Base-by-base conservation (phyloP, 2,888 invertebrate species). In the Atrina japonica region DNA sequence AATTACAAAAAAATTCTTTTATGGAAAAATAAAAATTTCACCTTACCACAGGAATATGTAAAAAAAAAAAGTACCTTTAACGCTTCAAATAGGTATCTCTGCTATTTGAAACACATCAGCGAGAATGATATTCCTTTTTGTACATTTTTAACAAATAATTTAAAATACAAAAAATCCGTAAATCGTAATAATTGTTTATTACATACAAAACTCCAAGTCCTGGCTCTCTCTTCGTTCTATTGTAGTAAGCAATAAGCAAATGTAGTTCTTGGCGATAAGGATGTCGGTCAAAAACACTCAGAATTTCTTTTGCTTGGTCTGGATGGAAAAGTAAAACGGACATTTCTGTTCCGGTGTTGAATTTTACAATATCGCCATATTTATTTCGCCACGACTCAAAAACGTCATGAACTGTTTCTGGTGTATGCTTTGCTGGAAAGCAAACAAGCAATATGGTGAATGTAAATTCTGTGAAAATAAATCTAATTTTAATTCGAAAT, bases 251-350 rank as follows among this genome's bases (percentile, higher is more conserved):
- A 21, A 27, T 61, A 14, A 61, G 47, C 14, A 61, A 27, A 25
- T 61, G 29, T 35, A 61, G 30, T 35, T 47, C 49, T 7, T 25
- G 43, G 21, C 61, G 41, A 47, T 14, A 61, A 7, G 61, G 61
- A 9, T 50, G 49, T 23, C 23, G 25, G 16, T 29, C 50, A 3
- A 29, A 16, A 18, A 27, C 16, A 11, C 27, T 61, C 3, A 66
- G 45, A 9, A 58, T 58, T 27, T 58, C 49, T 3, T 58, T 43
- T 5, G 30, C 45, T 14, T 49, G 21, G 14, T 66, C 58, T 7
- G 66, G 66, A 58, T 58, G 35, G 18, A 49, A 66, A 9, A 66
- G 23, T 3, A 58, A 29, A 6, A 66, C 66, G 5, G 49, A 29
- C 40, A 30, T 30, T 0, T 40, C 49, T 2, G 40, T 16, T 30